Evolutionary conservation across 1,140 invertebrate species (phyloP).

Genomic region (Phymastichus coffea): DNA sequence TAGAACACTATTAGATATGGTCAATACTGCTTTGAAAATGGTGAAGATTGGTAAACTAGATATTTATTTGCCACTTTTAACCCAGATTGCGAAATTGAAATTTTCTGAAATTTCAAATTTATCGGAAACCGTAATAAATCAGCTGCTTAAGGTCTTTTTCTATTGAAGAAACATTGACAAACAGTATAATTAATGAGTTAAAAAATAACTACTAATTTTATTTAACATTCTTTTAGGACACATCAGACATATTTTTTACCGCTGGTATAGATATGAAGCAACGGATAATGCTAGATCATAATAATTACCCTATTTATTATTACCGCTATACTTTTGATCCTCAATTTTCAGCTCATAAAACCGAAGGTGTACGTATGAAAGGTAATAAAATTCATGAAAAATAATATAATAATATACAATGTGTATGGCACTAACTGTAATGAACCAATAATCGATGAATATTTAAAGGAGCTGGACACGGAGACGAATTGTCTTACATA

Average conservation of each 20-base stretch:
- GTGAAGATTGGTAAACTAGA: too few relatives aligned
- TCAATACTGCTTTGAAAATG: neutral
- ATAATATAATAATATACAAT: too few relatives aligned
- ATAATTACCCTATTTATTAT: neutral
- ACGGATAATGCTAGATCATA: neutral
- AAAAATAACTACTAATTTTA: neutral
- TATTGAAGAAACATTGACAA: neutral
- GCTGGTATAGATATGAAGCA: neutral
- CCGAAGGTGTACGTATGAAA: too few relatives aligned
- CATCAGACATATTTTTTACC: neutral
- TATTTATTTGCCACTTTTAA: too few relatives aligned
- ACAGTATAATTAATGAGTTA: too few relatives aligned
- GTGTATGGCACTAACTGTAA: too few relatives aligned
- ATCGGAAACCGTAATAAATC: too few relatives aligned
- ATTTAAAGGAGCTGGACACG: slow-evolving; percentile 59
- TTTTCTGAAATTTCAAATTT: too few relatives aligned
- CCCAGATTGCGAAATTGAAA: too few relatives aligned
- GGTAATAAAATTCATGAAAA: neutral
- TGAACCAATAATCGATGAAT: too few relatives aligned
- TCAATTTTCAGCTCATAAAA: too few relatives aligned
- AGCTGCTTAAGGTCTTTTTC: too few relatives aligned
- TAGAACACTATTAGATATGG: neutral
- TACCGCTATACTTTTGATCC: neutral
- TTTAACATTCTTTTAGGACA: neutral
- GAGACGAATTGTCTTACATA: slow-evolving; percentile 63